Evolutionary conservation across 2,888 invertebrate species (phyloP), one percentile per base, ranked within the genome.

Genomic region (Nomada fucata): DNA sequence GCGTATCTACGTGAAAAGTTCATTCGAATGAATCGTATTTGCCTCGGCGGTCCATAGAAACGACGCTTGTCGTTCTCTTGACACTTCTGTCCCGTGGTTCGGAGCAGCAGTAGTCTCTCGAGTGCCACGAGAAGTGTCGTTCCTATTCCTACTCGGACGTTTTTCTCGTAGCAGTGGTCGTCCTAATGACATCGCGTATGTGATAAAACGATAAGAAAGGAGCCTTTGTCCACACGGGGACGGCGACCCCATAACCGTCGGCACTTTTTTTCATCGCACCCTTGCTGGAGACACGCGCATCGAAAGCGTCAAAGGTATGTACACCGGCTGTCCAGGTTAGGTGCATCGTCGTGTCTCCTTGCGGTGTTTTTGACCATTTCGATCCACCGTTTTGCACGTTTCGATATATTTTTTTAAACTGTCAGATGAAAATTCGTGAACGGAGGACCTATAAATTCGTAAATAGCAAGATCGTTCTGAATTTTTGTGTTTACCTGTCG

Each of bases 301-400:
- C 76, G 64, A 79, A 82, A 82, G 79, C 81, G 83, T 80, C 83
- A 18, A 57, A 87, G 87, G 84, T 88, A 88, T 61, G 84, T 76
- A 83, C 55, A 91, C 91, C 91, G 91, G 90, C 86, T 86, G 86
- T 67, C 84, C 88, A 90, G 90, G 91, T 90, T 90, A 91, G 89
- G 86, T 89, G 83, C 52, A 83, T 70, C 67, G 26, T 18, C 57
- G 70, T 78, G 71, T 63, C 57, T 69, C 69, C 72, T 73, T 53
- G 77, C 79, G 67, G 60, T 47, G 70, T 65, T 79, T 18, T 42
- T 15, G 4, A 67, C n/a, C 13, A 47, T 47, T 47, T 15, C 11
- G 47, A 47, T 15, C 47, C 47, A 47, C 15, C 4, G 47, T 15
- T 47, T 47, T 1, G 47, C 47, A 13, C 15, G 15, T 15, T 47